phyloP scores from a whole-genome alignment of 1,140 invertebrate species.

The Galleria mellonella region DNA sequence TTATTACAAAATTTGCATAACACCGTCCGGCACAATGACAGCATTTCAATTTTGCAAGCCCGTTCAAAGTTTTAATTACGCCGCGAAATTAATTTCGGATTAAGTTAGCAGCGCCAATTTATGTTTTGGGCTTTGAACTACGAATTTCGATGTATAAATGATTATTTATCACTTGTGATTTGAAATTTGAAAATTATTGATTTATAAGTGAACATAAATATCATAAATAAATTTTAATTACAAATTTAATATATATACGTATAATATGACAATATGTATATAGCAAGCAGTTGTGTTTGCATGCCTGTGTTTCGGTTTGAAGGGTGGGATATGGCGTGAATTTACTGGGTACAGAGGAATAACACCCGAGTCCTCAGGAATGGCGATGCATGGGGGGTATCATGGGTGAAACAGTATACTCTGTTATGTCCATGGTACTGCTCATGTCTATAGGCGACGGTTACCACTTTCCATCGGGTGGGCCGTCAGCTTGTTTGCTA shows the following conservation, averaged over 20 bases:
- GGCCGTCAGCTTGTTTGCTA: no score
- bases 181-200: neutral
- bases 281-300: no score
- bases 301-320: no score
- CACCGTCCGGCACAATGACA: conserved; percentile 15
- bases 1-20: conserved; percentile 9
- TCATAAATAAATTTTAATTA: neutral
- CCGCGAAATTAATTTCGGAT: conserved; percentile 35
- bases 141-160: neutral
- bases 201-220: neutral
- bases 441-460: no score
- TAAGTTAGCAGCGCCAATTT: conserved; percentile 15
- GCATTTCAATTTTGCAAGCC: conserved; percentile 21
- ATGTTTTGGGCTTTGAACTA: neutral
- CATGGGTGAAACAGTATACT: no score
- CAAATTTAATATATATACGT: neutral
- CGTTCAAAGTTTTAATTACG: conserved; percentile 36
- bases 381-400: no score
- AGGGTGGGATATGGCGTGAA: no score
- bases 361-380: no score
- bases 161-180: neutral
- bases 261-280: no score
- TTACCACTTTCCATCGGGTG: no score
- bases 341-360: no score
- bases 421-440: no score